Evolutionary conservation across 2,888 invertebrate species (phyloP), one percentile per base, ranked within the genome.

Genomic region (Heteromyza rotundicornis): DNA sequence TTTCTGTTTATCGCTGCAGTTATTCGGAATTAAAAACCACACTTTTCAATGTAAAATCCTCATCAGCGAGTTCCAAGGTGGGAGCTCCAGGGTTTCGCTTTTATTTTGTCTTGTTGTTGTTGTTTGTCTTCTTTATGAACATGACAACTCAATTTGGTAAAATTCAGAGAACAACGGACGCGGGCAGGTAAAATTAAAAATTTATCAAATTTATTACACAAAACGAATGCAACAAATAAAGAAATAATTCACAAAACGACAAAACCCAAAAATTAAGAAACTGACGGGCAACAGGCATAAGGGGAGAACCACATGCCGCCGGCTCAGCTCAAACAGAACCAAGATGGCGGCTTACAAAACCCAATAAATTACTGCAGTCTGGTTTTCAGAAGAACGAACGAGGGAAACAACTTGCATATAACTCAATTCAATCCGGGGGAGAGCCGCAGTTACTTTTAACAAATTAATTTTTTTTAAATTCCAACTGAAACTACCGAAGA

Each of bases 171-270:
- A 63, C 19, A 16, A 14, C 40, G 14, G 27, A 22, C 55, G 63
- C 74, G 75, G 75, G 73, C 71, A 75, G 65, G 64, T 67, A 58
- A 65, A 70, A 75, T 72, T 70, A 64, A 52, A 74, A 73, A 73
- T 73, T 75, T 73, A 73, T 73, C 73, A 73, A 73, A 73, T 73
- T 73, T 73, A 73, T 75, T 64, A 63, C 51, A 65, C 66, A 60
- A 63, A 60, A 64, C 67, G 69, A 53, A 61, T 57, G 56, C 51
- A 53, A 63, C 53, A 60, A 76, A 77, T 76, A 70, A 76, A 76
- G 77, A 76, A 75, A 77, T 77, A 76, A 76, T 74, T 77, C 74
- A 76, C 70, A 66, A 75, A 71, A 74, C 19, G 47, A 47, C 47
- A 47, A 14, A 17, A 17, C 2, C 20, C 17, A 3, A 20, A 20